Evolutionary conservation across 2,888 invertebrate species (phyloP).

Genomic region (Cheilosia scutellata): DNA sequence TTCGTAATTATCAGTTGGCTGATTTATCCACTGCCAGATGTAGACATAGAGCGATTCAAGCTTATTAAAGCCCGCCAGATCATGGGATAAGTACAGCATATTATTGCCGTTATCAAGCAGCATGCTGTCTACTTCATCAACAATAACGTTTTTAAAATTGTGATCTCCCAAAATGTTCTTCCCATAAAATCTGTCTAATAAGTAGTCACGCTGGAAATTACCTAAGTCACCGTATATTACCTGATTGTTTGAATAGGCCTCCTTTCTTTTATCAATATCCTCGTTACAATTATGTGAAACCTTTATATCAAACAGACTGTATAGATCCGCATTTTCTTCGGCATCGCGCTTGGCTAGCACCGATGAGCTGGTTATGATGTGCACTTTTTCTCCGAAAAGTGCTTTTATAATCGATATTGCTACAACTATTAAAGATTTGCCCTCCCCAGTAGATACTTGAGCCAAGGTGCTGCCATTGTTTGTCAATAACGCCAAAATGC

Average conservation of each 20-base stretch:
- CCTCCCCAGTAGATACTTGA: conserved; percentile 7
- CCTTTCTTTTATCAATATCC: conserved; percentile 5
- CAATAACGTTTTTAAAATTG: conserved; percentile 79
- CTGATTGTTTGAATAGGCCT: conserved; percentile 3
- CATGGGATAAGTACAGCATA: conserved; percentile 81
- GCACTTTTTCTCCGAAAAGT: not conserved
- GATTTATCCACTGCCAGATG: conserved; percentile 79
- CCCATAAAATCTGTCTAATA: conserved; percentile 79
- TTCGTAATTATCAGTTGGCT: conserved; percentile 23
- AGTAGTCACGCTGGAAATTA: conserved; percentile 53
- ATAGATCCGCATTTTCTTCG: not conserved
- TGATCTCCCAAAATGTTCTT: conserved; percentile 79
- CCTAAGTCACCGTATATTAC: conserved; percentile 2
- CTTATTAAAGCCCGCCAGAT: conserved; percentile 81
- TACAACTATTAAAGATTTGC: conserved; percentile 16
- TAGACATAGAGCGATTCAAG: conserved; percentile 80
- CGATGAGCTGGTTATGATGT: conserved; percentile 5
- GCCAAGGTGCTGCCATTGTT: conserved; percentile 5
- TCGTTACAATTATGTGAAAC: conserved; percentile 2
- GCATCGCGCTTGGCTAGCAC: conserved; percentile 10
- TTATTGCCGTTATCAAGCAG: conserved; percentile 83
- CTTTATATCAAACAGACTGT: not conserved
- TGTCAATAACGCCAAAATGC: not conserved
- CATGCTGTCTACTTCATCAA: conserved; percentile 84
- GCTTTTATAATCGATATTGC: conserved; percentile 1